These are phyloP conservation scores for Odontocolon sp. DNA, from an alignment of 2,888 invertebrate genomes.

Conservation along the genomic window DNA sequence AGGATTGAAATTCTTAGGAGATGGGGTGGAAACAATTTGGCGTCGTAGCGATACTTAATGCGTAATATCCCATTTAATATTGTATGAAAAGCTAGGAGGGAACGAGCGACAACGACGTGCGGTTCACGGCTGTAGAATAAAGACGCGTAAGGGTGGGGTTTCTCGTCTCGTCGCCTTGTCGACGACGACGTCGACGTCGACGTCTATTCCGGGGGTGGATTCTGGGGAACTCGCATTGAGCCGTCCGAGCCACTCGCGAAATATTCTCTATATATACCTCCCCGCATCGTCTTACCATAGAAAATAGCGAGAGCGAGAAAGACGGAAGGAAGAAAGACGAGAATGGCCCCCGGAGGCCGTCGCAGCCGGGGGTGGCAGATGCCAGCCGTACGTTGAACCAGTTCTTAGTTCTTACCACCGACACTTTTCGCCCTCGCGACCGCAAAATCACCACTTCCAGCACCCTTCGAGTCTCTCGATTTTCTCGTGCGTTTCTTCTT, in stretches of 20 bases:
- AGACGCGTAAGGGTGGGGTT: conserved; percentile 62
- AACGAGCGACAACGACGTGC: conserved; percentile 58
- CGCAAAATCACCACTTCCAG: conserved; percentile 43
- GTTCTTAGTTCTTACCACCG: conserved; percentile 61
- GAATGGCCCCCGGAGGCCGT: conserved; percentile 66
- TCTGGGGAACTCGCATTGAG: conserved; percentile 75
- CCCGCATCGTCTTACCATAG: conserved; percentile 30
- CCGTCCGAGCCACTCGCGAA: conserved; percentile 78
- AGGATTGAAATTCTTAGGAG: background rate
- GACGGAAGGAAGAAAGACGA: conserved; percentile 8
- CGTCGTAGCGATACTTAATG: conserved; percentile 75
- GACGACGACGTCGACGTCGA: conserved; percentile 42
- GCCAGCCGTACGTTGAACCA: conserved; percentile 72
- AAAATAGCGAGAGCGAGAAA: conserved; percentile 4
- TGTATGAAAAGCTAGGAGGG: conserved; percentile 75
- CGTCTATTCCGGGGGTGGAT: conserved; percentile 68
- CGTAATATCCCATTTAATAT: conserved; percentile 79
- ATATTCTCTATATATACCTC: conserved; percentile 43
- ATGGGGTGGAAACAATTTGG: conserved; percentile 39
- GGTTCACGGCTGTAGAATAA: conserved; percentile 72
- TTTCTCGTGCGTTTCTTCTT: conserved; percentile 7
- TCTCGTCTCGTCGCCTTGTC: conserved; percentile 34
- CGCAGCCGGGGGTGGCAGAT: conserved; percentile 76
- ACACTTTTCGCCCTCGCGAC: conserved; percentile 42
- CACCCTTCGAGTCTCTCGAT: background rate